Evolutionary conservation across 2,888 invertebrate genomes (phyloP).

Genomic region (Melitaea athalia): DNA sequence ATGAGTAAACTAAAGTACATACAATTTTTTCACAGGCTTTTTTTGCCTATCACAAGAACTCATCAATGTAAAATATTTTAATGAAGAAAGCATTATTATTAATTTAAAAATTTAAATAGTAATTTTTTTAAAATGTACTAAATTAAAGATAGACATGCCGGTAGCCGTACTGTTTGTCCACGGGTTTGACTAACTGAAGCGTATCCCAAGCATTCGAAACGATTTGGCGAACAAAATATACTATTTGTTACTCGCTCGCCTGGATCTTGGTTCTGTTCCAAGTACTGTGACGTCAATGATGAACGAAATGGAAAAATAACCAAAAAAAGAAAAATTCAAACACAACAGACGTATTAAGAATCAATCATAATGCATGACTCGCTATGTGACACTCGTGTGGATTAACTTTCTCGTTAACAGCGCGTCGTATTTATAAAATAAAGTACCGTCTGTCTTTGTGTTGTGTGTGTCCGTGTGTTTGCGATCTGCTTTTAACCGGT

Average conservation of each 20-base stretch:
- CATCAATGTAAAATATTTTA: too few relatives aligned
- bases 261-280: background rate
- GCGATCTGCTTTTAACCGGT: constrained; percentile 4
- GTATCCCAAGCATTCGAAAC: background rate
- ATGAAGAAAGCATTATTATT: too few relatives aligned
- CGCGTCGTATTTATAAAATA: constrained; percentile 23
- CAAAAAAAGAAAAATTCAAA: background rate
- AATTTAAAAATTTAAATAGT: too few relatives aligned
- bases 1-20: too few relatives aligned
- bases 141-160: too few relatives aligned
- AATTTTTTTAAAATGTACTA: too few relatives aligned
- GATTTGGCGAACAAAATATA: background rate
- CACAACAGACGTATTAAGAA: background rate
- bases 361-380: too few relatives aligned
- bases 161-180: too few relatives aligned
- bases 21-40: too few relatives aligned
- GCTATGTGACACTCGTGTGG: constrained; percentile 14
- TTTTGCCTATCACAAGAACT: too few relatives aligned
- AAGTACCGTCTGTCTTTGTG: background rate
- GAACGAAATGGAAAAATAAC: background rate
- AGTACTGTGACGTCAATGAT: background rate
- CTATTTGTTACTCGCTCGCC: background rate
- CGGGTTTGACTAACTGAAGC: too few relatives aligned
- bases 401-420: constrained; percentile 22
- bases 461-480: constrained; percentile 2